phyloP scores from a whole-genome alignment of 2,113 vertebrate species.

The Phycodurus eques region DNA sequence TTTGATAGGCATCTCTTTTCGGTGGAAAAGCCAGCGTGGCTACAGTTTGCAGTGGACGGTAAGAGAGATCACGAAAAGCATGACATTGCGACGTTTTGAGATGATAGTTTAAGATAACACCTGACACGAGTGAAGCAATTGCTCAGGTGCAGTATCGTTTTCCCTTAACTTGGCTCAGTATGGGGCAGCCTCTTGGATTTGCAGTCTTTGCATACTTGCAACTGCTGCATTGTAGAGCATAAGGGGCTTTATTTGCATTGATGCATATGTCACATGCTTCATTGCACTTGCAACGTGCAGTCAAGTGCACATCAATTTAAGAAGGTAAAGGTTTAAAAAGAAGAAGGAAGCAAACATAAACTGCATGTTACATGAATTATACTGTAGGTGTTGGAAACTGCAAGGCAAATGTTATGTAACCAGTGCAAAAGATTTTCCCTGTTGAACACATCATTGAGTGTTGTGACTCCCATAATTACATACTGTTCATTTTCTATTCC shows the following conservation, averaged over 20 bases:
- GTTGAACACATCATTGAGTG: too few relatives aligned
- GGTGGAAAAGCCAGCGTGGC: slow-evolving; percentile 20
- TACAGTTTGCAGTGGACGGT: slow-evolving; percentile 46
- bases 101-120: background rate
- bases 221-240: slow-evolving; percentile 57
- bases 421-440: background rate
- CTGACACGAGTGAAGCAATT: background rate
- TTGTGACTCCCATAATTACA: too few relatives aligned
- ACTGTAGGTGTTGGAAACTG: background rate
- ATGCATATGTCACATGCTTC: background rate
- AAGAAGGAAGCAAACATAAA: background rate
- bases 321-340: background rate
- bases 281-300: background rate
- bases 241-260: background rate
- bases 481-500: too few relatives aligned
- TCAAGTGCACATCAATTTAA: background rate
- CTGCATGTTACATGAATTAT: background rate
- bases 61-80: slow-evolving; percentile 18
- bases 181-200: slow-evolving; percentile 24
- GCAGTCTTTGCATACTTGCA: slow-evolving; percentile 42
- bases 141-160: background rate
- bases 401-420: background rate
- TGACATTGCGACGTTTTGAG: slow-evolving; percentile 4
- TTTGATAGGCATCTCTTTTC: background rate
- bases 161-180: too few relatives aligned